Base-by-base conservation (phyloP, 2,113 vertebrate genomes). In the Sebastes fasciatus region DNA sequence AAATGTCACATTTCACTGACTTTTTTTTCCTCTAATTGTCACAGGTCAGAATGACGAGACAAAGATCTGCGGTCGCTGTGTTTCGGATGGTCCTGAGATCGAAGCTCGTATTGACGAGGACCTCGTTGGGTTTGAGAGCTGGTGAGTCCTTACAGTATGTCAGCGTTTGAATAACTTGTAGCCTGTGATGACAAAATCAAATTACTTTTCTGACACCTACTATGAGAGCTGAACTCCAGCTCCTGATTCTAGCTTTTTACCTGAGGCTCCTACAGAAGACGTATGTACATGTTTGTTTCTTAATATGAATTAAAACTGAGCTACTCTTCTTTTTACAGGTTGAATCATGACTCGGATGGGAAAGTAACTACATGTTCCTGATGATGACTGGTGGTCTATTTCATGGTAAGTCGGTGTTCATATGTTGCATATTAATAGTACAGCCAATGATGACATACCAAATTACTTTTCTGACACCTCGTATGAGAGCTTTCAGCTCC, bases 131-230 rank as follows among this genome's bases (percentile, higher is more conserved):
- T 61, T 12, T 69, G 34, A 68, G 7, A n/a, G 12, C 58, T 7
- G 62, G 90, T 91, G 76, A 88, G 83, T 84, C 21, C 2, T 0
- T 19, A 1, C 1, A 34, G 1, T 1, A 0, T 26, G 9, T 34
- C 26, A 1, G 9, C 9, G 8, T 5, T 62, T n/a, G 0, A 40
- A 34, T n/a, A 6, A 17, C 1, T 42, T 58, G 4, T 0, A 55
- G 92, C 92, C 87, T 0, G 5, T 93, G 93, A 94, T 82, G 90
- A 93, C 74, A 81, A 84, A 80, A 12, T 61, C 77, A 82, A 86
- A 61, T 5, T 19, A 66, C 72, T 91, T 91, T 92, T 94, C 92
- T 94, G 92, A 93, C 92, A 93, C 88, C 91, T 93, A 70, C 66
- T 92, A 92, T 94, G 92, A 92, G 82, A 92, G 89, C 86, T 90